Evolutionary conservation across 2,888 invertebrate species (phyloP).

Genomic region (Cyrtodaria siliqua): DNA sequence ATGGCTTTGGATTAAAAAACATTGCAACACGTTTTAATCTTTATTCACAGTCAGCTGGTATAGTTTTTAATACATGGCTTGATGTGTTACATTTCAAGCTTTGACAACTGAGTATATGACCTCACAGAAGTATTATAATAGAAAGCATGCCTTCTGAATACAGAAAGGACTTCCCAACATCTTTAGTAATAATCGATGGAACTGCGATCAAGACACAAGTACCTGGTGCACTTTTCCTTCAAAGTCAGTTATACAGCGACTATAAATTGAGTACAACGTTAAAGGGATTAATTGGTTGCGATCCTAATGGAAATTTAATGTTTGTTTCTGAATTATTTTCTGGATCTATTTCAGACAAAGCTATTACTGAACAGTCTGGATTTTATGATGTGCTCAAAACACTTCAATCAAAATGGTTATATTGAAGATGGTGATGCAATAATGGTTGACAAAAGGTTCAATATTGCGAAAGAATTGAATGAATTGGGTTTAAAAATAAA

Average conservation of each 20-base stretch:
- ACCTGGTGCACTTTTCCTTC: slow-evolving; percentile 25
- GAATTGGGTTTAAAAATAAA: too few relatives aligned
- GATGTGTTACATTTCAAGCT: slow-evolving; percentile 32
- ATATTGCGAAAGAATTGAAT: background rate
- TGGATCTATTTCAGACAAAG: slow-evolving; percentile 24
- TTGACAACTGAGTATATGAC: slow-evolving; percentile 34
- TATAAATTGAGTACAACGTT: slow-evolving; percentile 30
- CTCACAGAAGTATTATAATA: slow-evolving; percentile 41
- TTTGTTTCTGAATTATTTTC: slow-evolving; percentile 26
- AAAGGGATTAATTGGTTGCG: slow-evolving; percentile 35
- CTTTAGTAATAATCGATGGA: slow-evolving; percentile 43
- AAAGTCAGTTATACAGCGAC: slow-evolving; percentile 45
- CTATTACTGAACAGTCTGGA: background rate
- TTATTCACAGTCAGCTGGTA: slow-evolving; percentile 11
- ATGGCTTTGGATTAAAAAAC: slow-evolving; percentile 36
- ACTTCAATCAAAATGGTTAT: slow-evolving; percentile 10
- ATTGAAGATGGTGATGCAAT: slow-evolving; percentile 8
- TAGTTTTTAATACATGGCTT: slow-evolving; percentile 34
- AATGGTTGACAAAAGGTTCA: slow-evolving; percentile 30
- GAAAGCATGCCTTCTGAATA: slow-evolving; percentile 44
- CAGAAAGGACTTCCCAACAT: slow-evolving; percentile 41
- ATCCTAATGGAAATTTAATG: slow-evolving; percentile 33
- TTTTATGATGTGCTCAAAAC: slow-evolving; percentile 15
- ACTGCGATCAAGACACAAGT: slow-evolving; percentile 45
- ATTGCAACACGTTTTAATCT: slow-evolving; percentile 20